phyloP scores from a whole-genome alignment of 2,888 invertebrate species.

The Eristalinus aeneus region DNA sequence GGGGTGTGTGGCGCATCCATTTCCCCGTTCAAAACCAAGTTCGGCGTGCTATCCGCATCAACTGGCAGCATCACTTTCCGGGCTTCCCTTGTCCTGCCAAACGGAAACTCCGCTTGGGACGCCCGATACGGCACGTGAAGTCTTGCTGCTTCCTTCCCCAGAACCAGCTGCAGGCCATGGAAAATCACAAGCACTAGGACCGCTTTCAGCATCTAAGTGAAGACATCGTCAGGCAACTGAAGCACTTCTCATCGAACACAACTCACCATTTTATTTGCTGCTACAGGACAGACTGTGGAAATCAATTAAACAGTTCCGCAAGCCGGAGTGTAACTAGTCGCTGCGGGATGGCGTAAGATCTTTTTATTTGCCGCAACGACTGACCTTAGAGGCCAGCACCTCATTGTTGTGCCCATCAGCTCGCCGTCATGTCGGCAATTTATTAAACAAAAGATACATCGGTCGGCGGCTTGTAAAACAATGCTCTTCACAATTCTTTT shows the following conservation, averaged over 20 bases:
- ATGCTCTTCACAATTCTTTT: neutral
- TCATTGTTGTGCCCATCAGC: conserved; percentile 15
- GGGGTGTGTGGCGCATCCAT: conserved; percentile 59
- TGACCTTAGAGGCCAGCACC: conserved; percentile 35
- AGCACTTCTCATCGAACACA: neutral
- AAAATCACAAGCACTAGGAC: conserved; percentile 8
- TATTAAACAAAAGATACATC: conserved; percentile 1
- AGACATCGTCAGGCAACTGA: neutral
- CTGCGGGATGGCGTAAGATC: conserved; percentile 47
- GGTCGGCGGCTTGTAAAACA: neutral
- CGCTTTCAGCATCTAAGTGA: conserved; percentile 4
- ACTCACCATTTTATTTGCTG: conserved; percentile 25
- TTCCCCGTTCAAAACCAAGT: conserved; percentile 58
- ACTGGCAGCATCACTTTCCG: conserved; percentile 67
- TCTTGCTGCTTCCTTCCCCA: conserved; percentile 66
- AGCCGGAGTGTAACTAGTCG: conserved; percentile 48
- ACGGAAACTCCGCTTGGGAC: conserved; percentile 62
- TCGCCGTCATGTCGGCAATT: conserved; percentile 12
- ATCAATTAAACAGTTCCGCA: conserved; percentile 28
- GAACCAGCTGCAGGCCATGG: neutral
- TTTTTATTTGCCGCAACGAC: conserved; percentile 52
- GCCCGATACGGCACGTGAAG: conserved; percentile 73
- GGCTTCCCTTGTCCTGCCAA: conserved; percentile 49
- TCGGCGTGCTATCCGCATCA: conserved; percentile 65
- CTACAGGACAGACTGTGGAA: neutral